Evolutionary conservation across 1,140 invertebrate species (phyloP), one percentile per base, ranked within the genome.

Genomic region (Acromyrmex heyeri): DNA sequence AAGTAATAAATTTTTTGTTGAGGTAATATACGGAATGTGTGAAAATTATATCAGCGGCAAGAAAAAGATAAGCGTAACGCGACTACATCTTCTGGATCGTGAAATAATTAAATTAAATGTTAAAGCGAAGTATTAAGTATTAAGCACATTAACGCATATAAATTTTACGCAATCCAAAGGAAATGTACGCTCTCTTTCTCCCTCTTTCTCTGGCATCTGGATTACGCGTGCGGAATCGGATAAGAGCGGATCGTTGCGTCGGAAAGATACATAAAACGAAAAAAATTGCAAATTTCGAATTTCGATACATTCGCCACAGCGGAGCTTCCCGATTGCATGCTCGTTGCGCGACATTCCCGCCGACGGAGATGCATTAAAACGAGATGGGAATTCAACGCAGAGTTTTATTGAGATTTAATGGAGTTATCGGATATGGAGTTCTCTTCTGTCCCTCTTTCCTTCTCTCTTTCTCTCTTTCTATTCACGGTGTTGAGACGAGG

Each of bases 351-450:
- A 86, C 77, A 86, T 90, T 85, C 83, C 79, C 67, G 38, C n/a
- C 64, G 59, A 55, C 76, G 62, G 21, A 81, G 70, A 59, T 50
- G 72, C 82, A 72, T 85, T 87, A 67, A 76, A 53, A 30, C 8
- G 8, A 34, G 86, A 76, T 59, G 72, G 53, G 86, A 87, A 59
- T 78, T 55, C 34, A 69, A 65, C 82, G 79, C 65, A 72, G 57
- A 77, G 57, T 86, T 86, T 79, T 86, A 86, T 82, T 86, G 79
- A 87, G 85, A 85, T 90, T 89, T 90, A 87, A 90, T 90, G 87
- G 88, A 90, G 89, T 89, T 90, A 90, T 90, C 89, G 81, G 65
- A 85, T 24, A 24, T 24, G 24, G 1, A 24, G 24, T 90, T 89
- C 59, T 89, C 59, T 75, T 18, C 50, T 61, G 27, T 73, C 34